phyloP scores from a whole-genome alignment of 2,888 invertebrate species.

The Cataglyphis livida region DNA sequence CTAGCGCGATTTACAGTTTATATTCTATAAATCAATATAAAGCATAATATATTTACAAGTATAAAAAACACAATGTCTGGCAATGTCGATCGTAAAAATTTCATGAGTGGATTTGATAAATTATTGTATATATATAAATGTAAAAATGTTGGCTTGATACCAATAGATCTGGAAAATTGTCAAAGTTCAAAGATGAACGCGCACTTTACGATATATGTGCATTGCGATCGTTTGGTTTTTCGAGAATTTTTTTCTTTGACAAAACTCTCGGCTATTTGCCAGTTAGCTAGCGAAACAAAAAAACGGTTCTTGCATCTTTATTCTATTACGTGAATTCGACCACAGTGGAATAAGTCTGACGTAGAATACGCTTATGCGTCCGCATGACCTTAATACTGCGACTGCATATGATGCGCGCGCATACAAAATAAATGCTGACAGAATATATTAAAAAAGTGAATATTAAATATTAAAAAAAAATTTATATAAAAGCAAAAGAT shows the following conservation, averaged over 20 bases:
- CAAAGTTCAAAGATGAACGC: background rate
- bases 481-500: background rate
- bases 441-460: conserved; percentile 7
- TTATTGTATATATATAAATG: background rate
- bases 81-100: background rate
- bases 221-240: background rate
- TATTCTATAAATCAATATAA: background rate
- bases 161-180: background rate
- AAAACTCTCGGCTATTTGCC: conserved; percentile 51
- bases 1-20: background rate
- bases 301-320: conserved; percentile 48
- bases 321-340: conserved; percentile 44
- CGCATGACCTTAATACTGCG: conserved; percentile 57
- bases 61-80: background rate
- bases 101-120: background rate
- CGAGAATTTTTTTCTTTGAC: conserved; percentile 21
- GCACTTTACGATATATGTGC: background rate
- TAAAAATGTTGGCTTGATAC: background rate
- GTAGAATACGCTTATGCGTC: conserved; percentile 38
- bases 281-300: conserved; percentile 30
- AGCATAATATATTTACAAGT: background rate
- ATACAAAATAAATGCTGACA: background rate
- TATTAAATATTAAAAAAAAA: background rate
- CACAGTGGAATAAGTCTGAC: conserved; percentile 45
- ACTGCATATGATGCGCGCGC: background rate